These are phyloP conservation scores for Marronus borbonicus DNA, from an alignment of 2,888 invertebrate species.

Conservation along the genomic window DNA sequence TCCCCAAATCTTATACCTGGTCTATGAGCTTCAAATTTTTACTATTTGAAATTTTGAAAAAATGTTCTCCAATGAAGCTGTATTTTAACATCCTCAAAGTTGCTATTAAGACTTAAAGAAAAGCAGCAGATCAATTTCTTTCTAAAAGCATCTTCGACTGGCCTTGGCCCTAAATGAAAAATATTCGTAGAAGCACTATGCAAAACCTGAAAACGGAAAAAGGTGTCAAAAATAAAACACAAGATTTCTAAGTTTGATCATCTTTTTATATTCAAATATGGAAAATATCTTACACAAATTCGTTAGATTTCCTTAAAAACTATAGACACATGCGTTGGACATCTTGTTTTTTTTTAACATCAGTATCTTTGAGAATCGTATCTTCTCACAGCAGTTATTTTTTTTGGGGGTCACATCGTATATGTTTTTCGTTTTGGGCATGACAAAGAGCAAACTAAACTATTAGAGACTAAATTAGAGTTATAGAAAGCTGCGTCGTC, in stretches of 20 bases:
- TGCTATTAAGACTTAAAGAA: too few relatives aligned
- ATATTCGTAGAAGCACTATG: too few relatives aligned
- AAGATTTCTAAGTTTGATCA: neutral
- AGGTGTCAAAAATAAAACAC: neutral
- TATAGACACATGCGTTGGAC: slow-evolving; percentile 11
- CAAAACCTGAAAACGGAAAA: too few relatives aligned
- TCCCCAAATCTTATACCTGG: too few relatives aligned
- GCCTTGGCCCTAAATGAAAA: too few relatives aligned
- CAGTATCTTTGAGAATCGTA: neutral
- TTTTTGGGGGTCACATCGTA: neutral
- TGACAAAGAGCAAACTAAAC: neutral
- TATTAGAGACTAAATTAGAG: neutral
- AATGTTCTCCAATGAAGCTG: too few relatives aligned
- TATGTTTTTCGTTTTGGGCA: neutral
- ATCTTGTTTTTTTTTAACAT: neutral
- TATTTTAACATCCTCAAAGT: too few relatives aligned
- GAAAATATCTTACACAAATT: slow-evolving; percentile 50
- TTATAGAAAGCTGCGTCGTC: neutral
- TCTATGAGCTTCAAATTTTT: too few relatives aligned
- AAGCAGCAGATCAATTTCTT: too few relatives aligned
- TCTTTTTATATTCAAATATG: slow-evolving; percentile 47
- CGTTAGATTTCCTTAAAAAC: slow-evolving; percentile 46
- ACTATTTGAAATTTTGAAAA: too few relatives aligned
- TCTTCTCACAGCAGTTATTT: too few relatives aligned
- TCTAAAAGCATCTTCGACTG: too few relatives aligned